These are phyloP conservation scores for Apodemia zela DNA, from an alignment of 2,888 invertebrate genomes.

Conservation along the genomic window DNA sequence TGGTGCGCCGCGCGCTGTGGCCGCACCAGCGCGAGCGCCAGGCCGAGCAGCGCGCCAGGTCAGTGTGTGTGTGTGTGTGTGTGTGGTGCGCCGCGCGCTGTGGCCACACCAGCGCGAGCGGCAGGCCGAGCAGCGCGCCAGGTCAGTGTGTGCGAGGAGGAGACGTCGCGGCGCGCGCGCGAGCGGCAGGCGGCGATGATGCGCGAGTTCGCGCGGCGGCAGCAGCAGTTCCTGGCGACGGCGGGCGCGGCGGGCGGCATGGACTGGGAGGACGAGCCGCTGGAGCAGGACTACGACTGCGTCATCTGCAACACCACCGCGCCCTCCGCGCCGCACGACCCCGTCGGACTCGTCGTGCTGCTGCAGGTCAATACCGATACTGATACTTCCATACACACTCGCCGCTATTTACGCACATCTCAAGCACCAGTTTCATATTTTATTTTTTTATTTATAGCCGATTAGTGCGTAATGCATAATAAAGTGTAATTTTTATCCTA, in stretches of 20 bases:
- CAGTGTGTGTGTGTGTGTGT: neutral
- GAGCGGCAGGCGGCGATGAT: conserved; percentile 95
- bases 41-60: conserved; percentile 85
- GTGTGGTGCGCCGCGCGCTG: neutral
- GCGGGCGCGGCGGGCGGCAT: conserved; percentile 68
- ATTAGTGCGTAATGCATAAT: no score
- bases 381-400: no score
- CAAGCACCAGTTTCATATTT: no score
- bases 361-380: conserved; percentile 76
- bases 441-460: no score
- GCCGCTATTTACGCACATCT: no score
- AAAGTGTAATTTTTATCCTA: no score
- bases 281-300: conserved; percentile 91
- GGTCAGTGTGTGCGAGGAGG: no score
- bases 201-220: conserved; percentile 95
- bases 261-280: conserved; percentile 84
- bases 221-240: conserved; percentile 90
- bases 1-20: conserved; percentile 87
- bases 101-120: no score
- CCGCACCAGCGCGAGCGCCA: conserved; percentile 90
- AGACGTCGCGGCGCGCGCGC: conserved; percentile 89
- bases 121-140: conserved; percentile 83
- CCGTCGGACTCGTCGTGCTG: conserved; percentile 92
- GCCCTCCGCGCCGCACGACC: conserved; percentile 87
- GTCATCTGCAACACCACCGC: conserved; percentile 96